A percentile compares a stretch with the other conserved stretches of the same genome.
phyloP scores from a whole-genome alignment of 1,140 invertebrate genomes.

The Triops cancriformis region DNA sequence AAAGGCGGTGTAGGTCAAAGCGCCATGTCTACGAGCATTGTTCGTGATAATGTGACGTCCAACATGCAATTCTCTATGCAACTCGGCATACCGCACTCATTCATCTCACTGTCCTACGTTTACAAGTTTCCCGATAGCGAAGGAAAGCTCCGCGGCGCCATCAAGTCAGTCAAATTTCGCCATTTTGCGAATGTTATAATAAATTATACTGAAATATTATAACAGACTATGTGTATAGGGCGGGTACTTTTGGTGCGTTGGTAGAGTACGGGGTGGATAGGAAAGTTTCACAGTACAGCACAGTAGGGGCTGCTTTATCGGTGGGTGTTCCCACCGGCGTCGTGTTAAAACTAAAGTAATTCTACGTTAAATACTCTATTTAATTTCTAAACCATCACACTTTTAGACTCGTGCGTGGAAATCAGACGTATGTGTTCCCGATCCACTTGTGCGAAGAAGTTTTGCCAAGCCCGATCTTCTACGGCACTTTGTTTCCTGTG shows the following conservation, averaged over 20 bases:
- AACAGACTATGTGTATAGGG: slow-evolving; percentile 42
- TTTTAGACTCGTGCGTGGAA: slow-evolving; percentile 68
- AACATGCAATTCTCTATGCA: slow-evolving; percentile 58
- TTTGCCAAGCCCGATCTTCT: slow-evolving; percentile 79
- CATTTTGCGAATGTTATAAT: slow-evolving; percentile 20
- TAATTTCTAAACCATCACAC: slow-evolving; percentile 20
- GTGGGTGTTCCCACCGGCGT: slow-evolving; percentile 80
- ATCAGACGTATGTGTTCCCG: slow-evolving; percentile 80
- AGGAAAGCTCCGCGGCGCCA: slow-evolving; percentile 59
- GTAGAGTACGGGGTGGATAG: slow-evolving; percentile 88
- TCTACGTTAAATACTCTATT: background rate
- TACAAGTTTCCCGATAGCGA: slow-evolving; percentile 68
- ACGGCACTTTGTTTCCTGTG: slow-evolving; percentile 79
- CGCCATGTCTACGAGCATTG: slow-evolving; percentile 66
- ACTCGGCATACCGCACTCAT: slow-evolving; percentile 72
- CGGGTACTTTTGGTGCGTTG: slow-evolving; percentile 74
- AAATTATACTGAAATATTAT: too few relatives aligned
- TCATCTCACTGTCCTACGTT: slow-evolving; percentile 61
- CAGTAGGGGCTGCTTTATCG: slow-evolving; percentile 70
- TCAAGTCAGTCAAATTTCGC: slow-evolving; percentile 56
- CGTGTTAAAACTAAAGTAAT: slow-evolving; percentile 73
- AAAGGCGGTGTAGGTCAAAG: slow-evolving; percentile 56
- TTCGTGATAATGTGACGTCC: slow-evolving; percentile 59
- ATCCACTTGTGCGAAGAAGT: slow-evolving; percentile 85
- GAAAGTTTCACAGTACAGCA: slow-evolving; percentile 80